Evolutionary conservation across 2,888 invertebrate species (phyloP).

Genomic region (Caenorhabditis macrosperma): DNA sequence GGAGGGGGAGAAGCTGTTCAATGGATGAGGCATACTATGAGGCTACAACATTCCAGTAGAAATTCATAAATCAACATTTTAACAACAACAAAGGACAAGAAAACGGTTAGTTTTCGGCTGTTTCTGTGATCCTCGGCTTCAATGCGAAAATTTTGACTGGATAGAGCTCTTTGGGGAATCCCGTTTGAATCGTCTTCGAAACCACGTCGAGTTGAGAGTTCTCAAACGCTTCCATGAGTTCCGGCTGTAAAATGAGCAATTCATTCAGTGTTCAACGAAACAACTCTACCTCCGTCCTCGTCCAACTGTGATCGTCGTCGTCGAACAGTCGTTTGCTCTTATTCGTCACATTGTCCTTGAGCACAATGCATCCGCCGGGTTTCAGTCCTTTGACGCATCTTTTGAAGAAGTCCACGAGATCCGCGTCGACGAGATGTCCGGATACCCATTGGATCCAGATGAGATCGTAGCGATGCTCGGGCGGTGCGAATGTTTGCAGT

Average conservation of each 20-base stretch:
- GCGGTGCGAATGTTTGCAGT: constrained; percentile 87
- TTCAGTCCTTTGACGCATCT: constrained; percentile 81
- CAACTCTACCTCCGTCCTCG: constrained; percentile 85
- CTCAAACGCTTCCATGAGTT: constrained; percentile 84
- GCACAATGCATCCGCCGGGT: constrained; percentile 88
- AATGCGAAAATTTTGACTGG: constrained; percentile 75
- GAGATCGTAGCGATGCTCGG: constrained; percentile 87
- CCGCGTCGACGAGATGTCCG: constrained; percentile 89
- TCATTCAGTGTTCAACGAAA: neutral
- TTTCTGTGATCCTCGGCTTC: constrained; percentile 48
- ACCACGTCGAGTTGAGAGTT: constrained; percentile 87
- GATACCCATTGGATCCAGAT: constrained; percentile 98
- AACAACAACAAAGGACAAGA: neutral
- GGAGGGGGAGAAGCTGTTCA: no score
- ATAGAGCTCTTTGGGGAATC: constrained; percentile 90
- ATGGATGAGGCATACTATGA: no score
- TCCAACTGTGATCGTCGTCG: constrained; percentile 91
- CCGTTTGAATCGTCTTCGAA: constrained; percentile 86
- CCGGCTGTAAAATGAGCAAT: constrained; percentile 73
- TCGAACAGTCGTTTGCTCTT: constrained; percentile 84
- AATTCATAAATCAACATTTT: no score
- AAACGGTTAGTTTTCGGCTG: neutral
- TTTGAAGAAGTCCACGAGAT: constrained; percentile 86
- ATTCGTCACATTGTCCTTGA: constrained; percentile 93
- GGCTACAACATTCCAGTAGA: no score